Conservation (phyloP, 2,797 vertebrate genomes). For the Protonibea diacanthus region DNA sequence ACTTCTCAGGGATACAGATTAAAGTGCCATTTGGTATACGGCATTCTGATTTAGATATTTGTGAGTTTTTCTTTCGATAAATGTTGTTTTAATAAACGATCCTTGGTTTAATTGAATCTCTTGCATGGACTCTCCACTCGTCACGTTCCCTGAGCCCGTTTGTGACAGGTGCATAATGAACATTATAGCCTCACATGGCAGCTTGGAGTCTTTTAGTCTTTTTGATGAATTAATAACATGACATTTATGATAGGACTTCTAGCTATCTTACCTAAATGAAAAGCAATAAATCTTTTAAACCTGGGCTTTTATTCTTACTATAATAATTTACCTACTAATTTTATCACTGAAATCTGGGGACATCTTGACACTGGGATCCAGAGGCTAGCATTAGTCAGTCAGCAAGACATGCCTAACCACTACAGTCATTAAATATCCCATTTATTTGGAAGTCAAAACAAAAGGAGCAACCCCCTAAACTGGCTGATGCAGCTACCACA, state of each 20-base stretch:
- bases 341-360: neutral
- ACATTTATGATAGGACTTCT: neutral
- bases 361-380: neutral
- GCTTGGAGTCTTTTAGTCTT: neutral
- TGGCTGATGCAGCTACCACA: neutral
- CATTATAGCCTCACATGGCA: too few relatives aligned
- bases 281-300: neutral
- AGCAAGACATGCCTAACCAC: neutral
- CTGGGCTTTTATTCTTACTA: neutral
- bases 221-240: neutral
- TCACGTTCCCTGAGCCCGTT: too few relatives aligned
- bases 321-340: neutral
- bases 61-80: too few relatives aligned
- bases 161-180: too few relatives aligned
- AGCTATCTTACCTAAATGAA: neutral
- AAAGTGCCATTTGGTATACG: too few relatives aligned
- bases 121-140: too few relatives aligned
- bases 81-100: too few relatives aligned
- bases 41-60: too few relatives aligned
- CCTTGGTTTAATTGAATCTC: too few relatives aligned
- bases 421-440: neutral
- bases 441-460: neutral
- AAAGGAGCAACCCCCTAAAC: neutral
- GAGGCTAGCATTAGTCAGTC: neutral
- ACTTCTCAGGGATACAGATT: too few relatives aligned